Conservation (phyloP, 2,888 invertebrate genomes). For the Leucozona laternaria region DNA sequence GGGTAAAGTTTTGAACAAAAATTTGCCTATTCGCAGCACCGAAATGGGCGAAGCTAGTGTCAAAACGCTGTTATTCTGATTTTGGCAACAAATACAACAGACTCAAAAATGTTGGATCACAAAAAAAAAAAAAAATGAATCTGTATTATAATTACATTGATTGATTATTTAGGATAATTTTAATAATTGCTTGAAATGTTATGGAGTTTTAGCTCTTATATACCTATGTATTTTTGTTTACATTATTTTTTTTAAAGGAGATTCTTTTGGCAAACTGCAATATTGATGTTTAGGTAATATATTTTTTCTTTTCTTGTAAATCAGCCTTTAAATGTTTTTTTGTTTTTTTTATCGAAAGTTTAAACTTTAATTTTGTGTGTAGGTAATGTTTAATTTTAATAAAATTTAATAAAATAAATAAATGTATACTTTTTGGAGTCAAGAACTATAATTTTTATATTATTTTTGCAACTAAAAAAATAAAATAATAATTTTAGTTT, state of each 20-base stretch:
- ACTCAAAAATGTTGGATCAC: conserved; percentile 12
- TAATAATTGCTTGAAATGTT: conserved; percentile 13
- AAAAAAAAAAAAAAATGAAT: background rate
- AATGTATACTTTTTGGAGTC: conserved; percentile 40
- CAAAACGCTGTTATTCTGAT: too few species aligned
- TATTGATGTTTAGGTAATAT: conserved; percentile 31
- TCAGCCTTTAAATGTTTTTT: conserved; percentile 73
- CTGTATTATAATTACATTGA: background rate
- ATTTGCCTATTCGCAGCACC: too few species aligned
- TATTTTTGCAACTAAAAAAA: conserved; percentile 31
- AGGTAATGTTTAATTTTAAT: conserved; percentile 19
- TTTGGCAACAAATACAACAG: too few species aligned
- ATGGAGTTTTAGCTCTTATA: conserved; percentile 13
- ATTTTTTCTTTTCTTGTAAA: conserved; percentile 58
- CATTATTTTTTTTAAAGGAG: conserved; percentile 21
- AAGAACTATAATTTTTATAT: background rate
- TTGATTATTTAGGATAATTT: background rate
- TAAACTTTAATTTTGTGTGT: conserved; percentile 41
- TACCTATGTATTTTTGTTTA: background rate
- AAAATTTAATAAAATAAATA: conserved; percentile 5
- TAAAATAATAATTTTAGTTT: background rate
- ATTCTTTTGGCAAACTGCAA: conserved; percentile 64
- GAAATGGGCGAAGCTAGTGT: too few species aligned
- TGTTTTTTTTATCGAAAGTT: conserved; percentile 68
- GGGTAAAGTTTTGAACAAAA: too few species aligned